Percentiles rank a stretch among this genome's conserved stretches.
These are phyloP conservation scores for Sinocyclocheilus anophthalmus DNA, from an alignment of 2,113 vertebrate species.

Conservation along the genomic window DNA sequence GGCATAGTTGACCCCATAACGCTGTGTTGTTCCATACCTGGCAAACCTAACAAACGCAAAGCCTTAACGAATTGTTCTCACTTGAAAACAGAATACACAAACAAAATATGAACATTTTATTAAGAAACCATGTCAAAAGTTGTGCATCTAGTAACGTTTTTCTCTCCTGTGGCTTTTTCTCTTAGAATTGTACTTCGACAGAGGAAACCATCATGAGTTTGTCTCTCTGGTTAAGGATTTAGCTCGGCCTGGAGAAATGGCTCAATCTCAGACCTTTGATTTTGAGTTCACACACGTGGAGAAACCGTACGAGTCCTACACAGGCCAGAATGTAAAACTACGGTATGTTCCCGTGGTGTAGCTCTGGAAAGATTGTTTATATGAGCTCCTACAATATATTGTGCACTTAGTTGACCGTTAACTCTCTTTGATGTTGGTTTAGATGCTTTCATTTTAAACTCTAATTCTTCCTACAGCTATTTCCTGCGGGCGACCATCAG, in stretches of 20 bases:
- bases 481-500: constrained; percentile 94
- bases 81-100: background rate
- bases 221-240: constrained; percentile 97
- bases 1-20: background rate
- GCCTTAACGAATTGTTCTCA: background rate
- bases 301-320: constrained; percentile 98
- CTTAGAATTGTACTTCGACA: constrained; percentile 94
- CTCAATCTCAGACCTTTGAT: constrained; percentile 95
- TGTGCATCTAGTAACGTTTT: background rate
- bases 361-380: background rate
- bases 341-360: constrained; percentile 70
- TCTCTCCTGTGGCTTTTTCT: constrained; percentile 9
- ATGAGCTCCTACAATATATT: background rate
- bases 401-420: background rate
- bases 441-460: background rate
- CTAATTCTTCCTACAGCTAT: constrained; percentile 76
- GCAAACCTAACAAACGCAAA: constrained; percentile 58
- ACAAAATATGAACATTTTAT: background rate
- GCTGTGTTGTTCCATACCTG: background rate
- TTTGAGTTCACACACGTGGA: constrained; percentile 99
- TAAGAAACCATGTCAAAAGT: background rate
- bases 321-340: constrained; percentile 96
- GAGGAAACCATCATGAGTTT: constrained; percentile 98
- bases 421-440: background rate
- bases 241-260: constrained; percentile 93